Evolutionary conservation across 37 sponge, comb jelly and placozoan genomes (phyloP).

Genomic region (Petrosia ficiformis): DNA sequence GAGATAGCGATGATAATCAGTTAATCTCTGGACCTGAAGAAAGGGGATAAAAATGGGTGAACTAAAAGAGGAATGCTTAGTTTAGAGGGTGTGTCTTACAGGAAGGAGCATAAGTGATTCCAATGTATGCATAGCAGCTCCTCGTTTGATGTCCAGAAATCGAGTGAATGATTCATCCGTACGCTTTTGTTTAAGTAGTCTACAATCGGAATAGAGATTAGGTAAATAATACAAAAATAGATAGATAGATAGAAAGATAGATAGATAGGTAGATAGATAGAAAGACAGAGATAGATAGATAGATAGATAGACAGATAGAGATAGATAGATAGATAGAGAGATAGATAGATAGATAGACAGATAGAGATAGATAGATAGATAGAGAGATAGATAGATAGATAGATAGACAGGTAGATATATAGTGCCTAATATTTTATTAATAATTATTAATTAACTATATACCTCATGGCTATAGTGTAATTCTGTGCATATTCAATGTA

Average conservation of each 20-base stretch:
- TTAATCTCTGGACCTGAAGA: conserved; percentile 60
- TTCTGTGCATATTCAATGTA: conserved; percentile 54
- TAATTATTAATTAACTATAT: background rate
- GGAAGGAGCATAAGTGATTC: conserved; percentile 78
- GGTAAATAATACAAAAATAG: background rate
- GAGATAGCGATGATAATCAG: conserved; percentile 56
- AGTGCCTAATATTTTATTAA: background rate
- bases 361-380: too few species aligned
- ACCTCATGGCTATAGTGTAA: conserved; percentile 59
- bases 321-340: too few species aligned
- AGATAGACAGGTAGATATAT: too few species aligned
- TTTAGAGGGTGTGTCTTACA: conserved; percentile 18
- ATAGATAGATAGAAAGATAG: too few species aligned
- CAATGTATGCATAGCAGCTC: conserved; percentile 70
- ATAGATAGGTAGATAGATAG: too few species aligned
- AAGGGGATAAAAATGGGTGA: background rate
- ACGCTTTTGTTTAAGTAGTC: conserved; percentile 51
- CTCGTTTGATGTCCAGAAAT: conserved; percentile 52
- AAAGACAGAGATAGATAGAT: too few species aligned
- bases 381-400: too few species aligned
- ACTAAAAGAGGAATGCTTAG: background rate
- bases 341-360: too few species aligned
- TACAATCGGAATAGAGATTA: background rate
- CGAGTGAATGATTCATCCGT: conserved; percentile 41
- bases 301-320: too few species aligned